Conservation (phyloP, 2,888 invertebrate genomes). For the Apotomis turbidana region DNA sequence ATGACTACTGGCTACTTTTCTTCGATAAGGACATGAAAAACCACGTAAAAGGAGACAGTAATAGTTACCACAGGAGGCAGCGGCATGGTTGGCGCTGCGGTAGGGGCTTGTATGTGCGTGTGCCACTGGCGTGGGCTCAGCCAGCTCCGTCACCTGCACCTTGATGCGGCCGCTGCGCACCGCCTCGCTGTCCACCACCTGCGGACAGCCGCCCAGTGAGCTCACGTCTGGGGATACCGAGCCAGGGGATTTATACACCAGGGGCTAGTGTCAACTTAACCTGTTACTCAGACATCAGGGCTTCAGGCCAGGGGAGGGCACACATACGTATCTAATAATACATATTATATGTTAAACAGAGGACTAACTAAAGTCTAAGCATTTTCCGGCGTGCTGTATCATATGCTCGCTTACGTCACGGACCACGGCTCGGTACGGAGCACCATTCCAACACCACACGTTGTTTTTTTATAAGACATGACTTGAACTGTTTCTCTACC, state of each 20-base stretch:
- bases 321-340: no score
- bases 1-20: no score
- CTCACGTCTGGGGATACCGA: no score
- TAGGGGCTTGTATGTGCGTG: slow-evolving; percentile 70
- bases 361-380: slow-evolving; percentile 36
- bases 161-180: slow-evolving; percentile 85
- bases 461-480: no score
- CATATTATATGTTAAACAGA: no score
- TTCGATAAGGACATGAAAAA: no score
- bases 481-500: no score
- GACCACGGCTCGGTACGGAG: slow-evolving; percentile 84
- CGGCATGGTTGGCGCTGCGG: slow-evolving; percentile 82
- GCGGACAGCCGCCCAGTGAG: slow-evolving; percentile 8
- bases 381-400: slow-evolving; percentile 53
- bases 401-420: slow-evolving; percentile 55
- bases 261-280: no score
- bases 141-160: slow-evolving; percentile 76
- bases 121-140: slow-evolving; percentile 79
- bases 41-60: slow-evolving; percentile 31
- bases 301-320: no score
- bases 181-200: slow-evolving; percentile 84
- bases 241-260: no score
- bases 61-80: slow-evolving; percentile 81
- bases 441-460: slow-evolving; percentile 87
- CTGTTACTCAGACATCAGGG: no score